Conservation (phyloP, 2,797 vertebrate genomes). For the Echiichthys vipera region DNA sequence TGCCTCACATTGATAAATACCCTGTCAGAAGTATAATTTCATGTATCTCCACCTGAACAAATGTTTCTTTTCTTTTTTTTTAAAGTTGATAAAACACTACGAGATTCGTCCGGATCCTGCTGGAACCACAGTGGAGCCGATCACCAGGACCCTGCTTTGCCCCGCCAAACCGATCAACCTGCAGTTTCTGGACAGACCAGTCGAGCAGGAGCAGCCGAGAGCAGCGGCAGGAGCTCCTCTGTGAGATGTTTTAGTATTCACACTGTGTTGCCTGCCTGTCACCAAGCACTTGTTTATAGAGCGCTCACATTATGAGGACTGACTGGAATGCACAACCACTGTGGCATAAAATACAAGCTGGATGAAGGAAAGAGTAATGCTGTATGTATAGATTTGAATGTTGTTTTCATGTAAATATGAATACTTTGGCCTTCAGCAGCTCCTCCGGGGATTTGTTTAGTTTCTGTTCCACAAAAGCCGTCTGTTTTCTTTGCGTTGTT, state of each 20-base stretch:
- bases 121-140: constrained; percentile 73
- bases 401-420: background rate
- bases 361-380: no score
- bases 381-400: background rate
- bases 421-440: background rate
- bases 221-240: constrained; percentile 3
- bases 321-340: constrained; percentile 4
- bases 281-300: constrained; percentile 12
- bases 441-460: background rate
- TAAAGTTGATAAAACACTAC: constrained; percentile 80
- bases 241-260: constrained; percentile 58
- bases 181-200: constrained; percentile 80
- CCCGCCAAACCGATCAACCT: constrained; percentile 80
- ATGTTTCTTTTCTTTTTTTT: background rate
- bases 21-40: background rate
- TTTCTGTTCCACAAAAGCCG: background rate
- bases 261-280: background rate
- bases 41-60: background rate
- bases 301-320: constrained; percentile 5
- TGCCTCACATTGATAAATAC: background rate
- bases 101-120: constrained; percentile 81
- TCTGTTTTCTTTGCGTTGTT: background rate
- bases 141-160: constrained; percentile 84
- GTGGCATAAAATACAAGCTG: background rate
- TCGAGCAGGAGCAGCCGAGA: background rate